A percentile compares a stretch with the other conserved stretches of the same genome.
These are phyloP conservation scores for Propithecus deckenii DNA, from an alignment of 2,797 vertebrate species.

Conservation along the genomic window DNA sequence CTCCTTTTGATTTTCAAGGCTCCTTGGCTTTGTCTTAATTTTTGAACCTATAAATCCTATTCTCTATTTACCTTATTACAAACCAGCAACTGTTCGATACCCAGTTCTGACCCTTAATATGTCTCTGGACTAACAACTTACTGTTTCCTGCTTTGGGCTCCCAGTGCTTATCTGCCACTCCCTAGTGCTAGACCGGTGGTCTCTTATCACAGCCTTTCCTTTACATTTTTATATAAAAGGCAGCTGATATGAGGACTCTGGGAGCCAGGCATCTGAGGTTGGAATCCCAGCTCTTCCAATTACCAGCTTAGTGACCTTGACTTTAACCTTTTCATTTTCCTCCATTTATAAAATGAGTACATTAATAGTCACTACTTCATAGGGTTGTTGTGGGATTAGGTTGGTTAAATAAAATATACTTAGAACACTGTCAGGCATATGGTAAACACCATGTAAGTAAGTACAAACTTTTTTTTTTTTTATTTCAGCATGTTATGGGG, in stretches of 20 bases:
- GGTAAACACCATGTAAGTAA: neutral
- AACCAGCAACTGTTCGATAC: neutral
- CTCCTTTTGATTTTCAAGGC: neutral
- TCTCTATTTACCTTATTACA: neutral
- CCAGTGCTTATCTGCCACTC: neutral
- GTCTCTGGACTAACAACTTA: neutral
- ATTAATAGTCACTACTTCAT: neutral
- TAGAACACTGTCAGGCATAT: neutral
- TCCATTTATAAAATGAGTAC: neutral
- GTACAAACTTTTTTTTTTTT: neutral
- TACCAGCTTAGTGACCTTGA: neutral
- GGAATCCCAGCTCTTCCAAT: neutral
- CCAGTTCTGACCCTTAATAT: neutral
- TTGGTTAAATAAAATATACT: constrained; percentile 31
- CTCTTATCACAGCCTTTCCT: neutral
- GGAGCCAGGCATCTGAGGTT: neutral
- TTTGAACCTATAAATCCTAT: neutral
- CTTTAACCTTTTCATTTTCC: neutral
- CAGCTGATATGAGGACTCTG: neutral
- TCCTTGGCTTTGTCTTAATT: neutral
- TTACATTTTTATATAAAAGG: neutral
- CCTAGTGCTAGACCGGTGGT: neutral
- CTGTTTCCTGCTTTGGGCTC: neutral
- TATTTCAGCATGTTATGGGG: too few relatives aligned
- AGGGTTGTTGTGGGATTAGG: neutral